Conservation (phyloP, 2,888 invertebrate species). For the Drosophila vallismaia region DNA sequence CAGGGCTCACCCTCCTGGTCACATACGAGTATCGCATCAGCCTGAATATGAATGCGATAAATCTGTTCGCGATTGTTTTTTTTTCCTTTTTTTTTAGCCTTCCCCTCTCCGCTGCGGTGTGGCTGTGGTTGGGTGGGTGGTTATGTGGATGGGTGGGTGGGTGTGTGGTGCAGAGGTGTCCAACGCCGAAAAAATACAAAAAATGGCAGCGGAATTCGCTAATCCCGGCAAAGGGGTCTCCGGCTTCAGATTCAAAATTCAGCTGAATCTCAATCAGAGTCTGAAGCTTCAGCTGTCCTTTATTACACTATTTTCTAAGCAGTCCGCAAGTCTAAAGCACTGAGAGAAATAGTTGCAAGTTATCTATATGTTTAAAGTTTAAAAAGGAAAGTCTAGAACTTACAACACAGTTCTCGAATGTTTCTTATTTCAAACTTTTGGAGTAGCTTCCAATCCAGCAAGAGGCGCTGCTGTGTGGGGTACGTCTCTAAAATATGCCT, state of each 20-base stretch:
- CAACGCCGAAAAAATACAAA: constrained; percentile 53
- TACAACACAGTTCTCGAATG: too few species aligned
- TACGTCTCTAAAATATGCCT: too few species aligned
- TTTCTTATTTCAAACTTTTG: too few species aligned
- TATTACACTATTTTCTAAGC: constrained; percentile 72
- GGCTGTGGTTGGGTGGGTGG: background rate
- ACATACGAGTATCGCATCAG: constrained; percentile 70
- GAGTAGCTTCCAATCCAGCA: too few species aligned
- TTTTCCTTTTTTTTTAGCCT: background rate
- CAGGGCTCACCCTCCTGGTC: constrained; percentile 46
- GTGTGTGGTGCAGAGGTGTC: constrained; percentile 57
- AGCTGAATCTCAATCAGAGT: constrained; percentile 9
- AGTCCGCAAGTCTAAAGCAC: constrained; percentile 15
- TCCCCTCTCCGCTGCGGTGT: background rate
- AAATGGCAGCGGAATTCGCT: constrained; percentile 76
- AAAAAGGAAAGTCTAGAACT: too few species aligned
- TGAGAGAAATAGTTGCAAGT: background rate
- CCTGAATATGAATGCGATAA: constrained; percentile 81
- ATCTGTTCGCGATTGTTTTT: constrained; percentile 83
- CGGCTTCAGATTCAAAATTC: constrained; percentile 15
- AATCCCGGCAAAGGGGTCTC: constrained; percentile 50
- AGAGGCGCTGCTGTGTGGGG: too few species aligned
- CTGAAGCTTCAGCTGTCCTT: constrained; percentile 67
- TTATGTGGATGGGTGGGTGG: background rate
- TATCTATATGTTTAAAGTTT: background rate